Evolutionary conservation across 2,888 invertebrate genomes (phyloP), one percentile per base, ranked within the genome.

Genomic region (Synanthedon myopaeformis): DNA sequence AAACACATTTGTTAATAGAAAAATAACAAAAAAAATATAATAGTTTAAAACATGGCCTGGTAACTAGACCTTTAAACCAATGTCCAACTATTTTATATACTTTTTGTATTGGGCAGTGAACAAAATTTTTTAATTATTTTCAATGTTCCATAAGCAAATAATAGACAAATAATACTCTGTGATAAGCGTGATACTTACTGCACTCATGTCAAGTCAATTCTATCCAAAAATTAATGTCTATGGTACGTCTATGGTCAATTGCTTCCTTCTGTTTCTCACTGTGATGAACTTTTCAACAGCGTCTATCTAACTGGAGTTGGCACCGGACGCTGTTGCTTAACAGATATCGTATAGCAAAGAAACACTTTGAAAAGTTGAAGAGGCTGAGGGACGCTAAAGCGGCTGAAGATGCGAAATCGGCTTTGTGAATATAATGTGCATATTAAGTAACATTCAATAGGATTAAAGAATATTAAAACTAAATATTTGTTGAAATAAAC

Each of bases 241-340:
- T 45, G 45, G 45, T 11, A 10, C 3, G 35, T n/a, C n/a, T n/a
- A n/a, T n/a, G n/a, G n/a, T n/a, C 35, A 35, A 35, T 3, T 35
- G 35, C 10, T 41, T 49, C 49, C 10, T 41, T 49, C 49, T 51
- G 53, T 54, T 51, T 57, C 54, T 28, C 55, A 35, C 10, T 35
- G 8, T 35, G 10, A 35, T 35, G 35, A 35, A 35, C 13, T 45
- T 53, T 61, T 62, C 61, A 49, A 63, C 76, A 86, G 85, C 74
- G 69, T 19, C 78, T 78, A 72, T 61, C 77, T 0, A 51, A 63
- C 0, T 82, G 82, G 82, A 83, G 81, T 58, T 84, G 84, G 85
- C 66, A 71, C 53, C 67, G 71, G 45, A 76, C 74, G 1, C 49
- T 77, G 63, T 60, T 75, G 42, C 49, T 77, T 45, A 77, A 80